Base-by-base conservation (phyloP, 2,888 invertebrate genomes). In the Melolontha melolontha region DNA sequence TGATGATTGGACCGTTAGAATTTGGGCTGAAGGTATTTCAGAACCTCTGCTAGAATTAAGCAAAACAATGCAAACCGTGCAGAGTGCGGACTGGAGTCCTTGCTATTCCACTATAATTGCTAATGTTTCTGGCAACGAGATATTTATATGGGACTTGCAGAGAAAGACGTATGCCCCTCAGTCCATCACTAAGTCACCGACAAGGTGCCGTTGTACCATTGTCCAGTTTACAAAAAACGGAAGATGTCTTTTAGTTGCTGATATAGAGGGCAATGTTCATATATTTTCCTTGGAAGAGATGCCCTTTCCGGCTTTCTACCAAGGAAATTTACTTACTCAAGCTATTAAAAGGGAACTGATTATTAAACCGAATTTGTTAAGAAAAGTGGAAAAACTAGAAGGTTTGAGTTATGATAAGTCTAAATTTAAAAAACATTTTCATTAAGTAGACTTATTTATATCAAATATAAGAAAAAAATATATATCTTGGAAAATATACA, bases 141-240 rank as follows among this genome's bases (percentile, higher is more conserved):
- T 95, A 12, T 90, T 90, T 59, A 84, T 94, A 22, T 95, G 95
- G 95, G 93, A 95, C 79, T 83, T 94, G 7, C 88, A 90, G 5
- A 84, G 92, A 17, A 93, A 91, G 78, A 89, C 87, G 0, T 88
- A 92, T 69, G 87, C 87, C 62, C 92, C 94, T 0, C 88, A 88
- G 70, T 88, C 89, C 0, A 84, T 88, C 52, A 88, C 87, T 44
- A 76, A 78, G 0, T 87, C 88, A 50, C 85, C 88, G 0, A 79
- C 78, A 0, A 80, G 84, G 11, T 81, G 77, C 0, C 78, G 81
- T 68, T 82, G 90, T 64, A 87, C 88, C 0, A 84, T 85, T n/a
- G 80, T 89, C 2, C 86, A 86, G 69, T 92, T 93, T 77, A 89
- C 90, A 0, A 78, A 83, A 0, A 89, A 89, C 40, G 93, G 93